These are phyloP conservation scores for Girardinus metallicus DNA, from an alignment of 2,797 vertebrate genomes.

Conservation along the genomic window DNA sequence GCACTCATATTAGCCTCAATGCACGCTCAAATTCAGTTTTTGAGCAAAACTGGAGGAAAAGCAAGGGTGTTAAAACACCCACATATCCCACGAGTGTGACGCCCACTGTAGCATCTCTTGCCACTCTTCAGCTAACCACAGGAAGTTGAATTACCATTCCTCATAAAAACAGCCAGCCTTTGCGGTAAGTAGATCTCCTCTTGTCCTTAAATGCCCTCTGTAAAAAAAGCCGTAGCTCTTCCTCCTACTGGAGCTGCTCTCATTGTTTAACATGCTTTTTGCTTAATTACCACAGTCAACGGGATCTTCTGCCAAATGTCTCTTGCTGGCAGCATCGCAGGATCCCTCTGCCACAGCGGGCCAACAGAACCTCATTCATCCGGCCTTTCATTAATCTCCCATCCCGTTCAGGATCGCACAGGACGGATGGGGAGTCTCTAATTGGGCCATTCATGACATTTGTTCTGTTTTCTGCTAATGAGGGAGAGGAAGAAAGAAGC, in stretches of 20 bases:
- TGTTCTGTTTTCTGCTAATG: conserved; percentile 41
- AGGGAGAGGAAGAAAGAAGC: conserved; percentile 38
- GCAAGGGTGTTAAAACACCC: neutral
- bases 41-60: neutral
- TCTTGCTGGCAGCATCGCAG: conserved; percentile 39
- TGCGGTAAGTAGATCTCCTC: conserved; percentile 12
- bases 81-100: no score
- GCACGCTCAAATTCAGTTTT: no score
- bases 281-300: conserved; percentile 19
- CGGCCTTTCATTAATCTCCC: conserved; percentile 1
- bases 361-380: conserved; percentile 12
- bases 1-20: no score
- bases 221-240: conserved; percentile 4
- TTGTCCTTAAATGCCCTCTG: neutral
- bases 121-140: neutral
- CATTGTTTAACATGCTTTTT: conserved; percentile 14
- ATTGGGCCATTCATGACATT: conserved; percentile 45
- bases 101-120: neutral
- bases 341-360: conserved; percentile 28
- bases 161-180: conserved; percentile 1
- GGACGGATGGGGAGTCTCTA: conserved; percentile 20
- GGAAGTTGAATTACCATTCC: conserved; percentile 22
- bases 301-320: conserved; percentile 21
- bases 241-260: conserved; percentile 7
- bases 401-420: neutral